These are phyloP conservation scores for Centruroides sculpturatus DNA, from an alignment of 1,140 invertebrate genomes.

Conservation along the genomic window DNA sequence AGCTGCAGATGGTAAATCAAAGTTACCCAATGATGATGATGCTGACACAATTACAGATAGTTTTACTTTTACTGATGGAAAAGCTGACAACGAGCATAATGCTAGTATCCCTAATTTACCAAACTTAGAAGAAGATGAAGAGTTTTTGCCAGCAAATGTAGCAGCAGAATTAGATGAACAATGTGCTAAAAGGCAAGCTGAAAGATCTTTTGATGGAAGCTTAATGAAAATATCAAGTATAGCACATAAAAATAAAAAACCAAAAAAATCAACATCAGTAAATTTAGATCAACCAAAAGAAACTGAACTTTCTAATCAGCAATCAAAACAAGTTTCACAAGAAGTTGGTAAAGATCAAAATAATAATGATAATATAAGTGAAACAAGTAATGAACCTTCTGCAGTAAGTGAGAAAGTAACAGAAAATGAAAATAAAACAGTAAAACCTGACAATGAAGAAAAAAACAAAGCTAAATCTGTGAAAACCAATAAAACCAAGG, in stretches of 20 bases:
- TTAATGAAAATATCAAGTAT: conserved; percentile 10
- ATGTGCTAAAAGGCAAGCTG: conserved; percentile 3
- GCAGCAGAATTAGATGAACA: conserved; percentile 10
- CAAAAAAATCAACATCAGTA: conserved; percentile 3
- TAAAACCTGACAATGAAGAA: neutral
- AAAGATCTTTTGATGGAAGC: conserved; percentile 13
- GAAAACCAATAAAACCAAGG: neutral
- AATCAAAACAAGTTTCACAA: no score
- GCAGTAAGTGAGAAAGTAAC: neutral
- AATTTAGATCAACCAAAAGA: neutral
- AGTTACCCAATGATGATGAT: conserved; percentile 11
- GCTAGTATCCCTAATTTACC: conserved; percentile 7
- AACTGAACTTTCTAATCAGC: no score
- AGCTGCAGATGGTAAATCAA: conserved; percentile 1
- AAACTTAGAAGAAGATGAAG: conserved; percentile 4
- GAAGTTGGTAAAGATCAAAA: neutral
- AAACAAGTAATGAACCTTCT: neutral
- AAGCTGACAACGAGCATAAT: conserved; percentile 6
- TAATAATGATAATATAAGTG: neutral
- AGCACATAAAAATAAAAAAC: conserved; percentile 14
- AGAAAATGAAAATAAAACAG: neutral
- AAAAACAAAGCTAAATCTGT: conserved; percentile 2
- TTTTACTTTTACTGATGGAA: conserved; percentile 11
- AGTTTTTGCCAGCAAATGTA: conserved; percentile 14
- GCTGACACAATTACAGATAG: conserved; percentile 13